Conservation (phyloP, 23 tunicate species). For the Diplosoma virens region DNA sequence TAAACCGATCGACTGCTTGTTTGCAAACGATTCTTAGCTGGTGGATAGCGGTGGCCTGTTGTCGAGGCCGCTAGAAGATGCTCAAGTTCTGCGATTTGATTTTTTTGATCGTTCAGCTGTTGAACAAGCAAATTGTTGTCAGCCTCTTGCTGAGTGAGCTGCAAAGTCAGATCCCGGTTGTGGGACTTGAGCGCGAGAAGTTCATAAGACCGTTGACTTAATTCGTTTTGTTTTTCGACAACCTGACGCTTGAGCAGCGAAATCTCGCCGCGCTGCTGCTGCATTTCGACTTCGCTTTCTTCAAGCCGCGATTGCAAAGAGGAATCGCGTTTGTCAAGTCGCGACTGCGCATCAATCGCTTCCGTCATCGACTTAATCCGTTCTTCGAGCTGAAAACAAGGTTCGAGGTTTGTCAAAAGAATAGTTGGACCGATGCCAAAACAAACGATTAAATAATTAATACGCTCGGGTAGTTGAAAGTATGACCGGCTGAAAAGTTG, state of each 20-base stretch:
- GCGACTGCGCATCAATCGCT: slow-evolving; percentile 51
- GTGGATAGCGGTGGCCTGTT: background rate
- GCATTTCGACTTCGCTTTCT: slow-evolving; percentile 42
- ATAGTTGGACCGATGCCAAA: background rate
- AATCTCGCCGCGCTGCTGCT: slow-evolving; percentile 51
- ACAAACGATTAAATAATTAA: too few relatives aligned
- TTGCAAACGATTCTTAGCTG: background rate
- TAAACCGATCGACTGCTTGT: background rate
- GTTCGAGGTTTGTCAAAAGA: background rate
- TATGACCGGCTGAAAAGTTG: too few relatives aligned
- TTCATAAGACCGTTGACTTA: slow-evolving; percentile 34
- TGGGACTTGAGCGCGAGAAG: slow-evolving; percentile 20
- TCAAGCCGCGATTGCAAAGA: slow-evolving; percentile 41
- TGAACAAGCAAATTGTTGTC: slow-evolving; percentile 19
- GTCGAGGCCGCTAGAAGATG: slow-evolving; percentile 29
- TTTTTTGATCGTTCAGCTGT: slow-evolving; percentile 23
- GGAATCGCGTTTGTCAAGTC: slow-evolving; percentile 21
- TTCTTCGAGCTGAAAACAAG: slow-evolving; percentile 48
- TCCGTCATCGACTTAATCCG: slow-evolving; percentile 56
- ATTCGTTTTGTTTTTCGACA: slow-evolving; percentile 42
- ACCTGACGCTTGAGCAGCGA: slow-evolving; percentile 45
- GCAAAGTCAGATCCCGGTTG: slow-evolving; percentile 35
- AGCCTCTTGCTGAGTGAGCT: slow-evolving; percentile 24
- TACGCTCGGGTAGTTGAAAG: too few relatives aligned
- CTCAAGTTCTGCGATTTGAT: slow-evolving; percentile 41